Evolutionary conservation across 2,888 invertebrate species (phyloP), one percentile per base, ranked within the genome.

Genomic region (Melieria crassipennis): DNA sequence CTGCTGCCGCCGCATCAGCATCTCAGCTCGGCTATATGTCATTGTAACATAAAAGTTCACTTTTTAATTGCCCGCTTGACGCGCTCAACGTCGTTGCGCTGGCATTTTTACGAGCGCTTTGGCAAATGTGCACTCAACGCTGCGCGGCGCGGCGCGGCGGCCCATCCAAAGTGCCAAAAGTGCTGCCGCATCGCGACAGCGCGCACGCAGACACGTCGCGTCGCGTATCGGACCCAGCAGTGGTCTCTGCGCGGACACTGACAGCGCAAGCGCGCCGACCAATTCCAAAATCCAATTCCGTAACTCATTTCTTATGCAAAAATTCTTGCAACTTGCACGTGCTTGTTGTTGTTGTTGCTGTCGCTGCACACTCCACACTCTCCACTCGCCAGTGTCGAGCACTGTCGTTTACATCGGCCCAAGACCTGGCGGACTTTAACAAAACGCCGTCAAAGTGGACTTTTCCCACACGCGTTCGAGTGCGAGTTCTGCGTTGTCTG

Each of bases 1-100:
- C 30, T 30, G 30, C 30, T 30, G 30, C 30, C 30, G 30, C 30
- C 30, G 30, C 30, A 30, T 30, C 30, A 30, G 30, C 30, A 30
- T 30, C 30, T 30, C 30, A 30, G 30, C 30, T 75, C 77, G 78
- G 79, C 75, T 77, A 82, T 82, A 82, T 83, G 82, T 83, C 82
- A 83, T 83, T 83, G 82, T 79, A 82, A 83, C 83, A 83, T 83
- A 81, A 83, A 83, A 83, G 82, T 83, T 83, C 83, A 82, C 80
- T 68, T 83, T 82, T 83, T 83, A 83, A 83, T 83, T 83, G 83
- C 82, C 78, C 79, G 79, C 79, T 83, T 83, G 82, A 82, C 82
- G 83, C 77, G 82, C 82, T 82, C 82, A 81, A 82, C 81, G 79
- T 80, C 82, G 82, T 83, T 82, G 79, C 82, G 80, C 75, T 82